Conservation (phyloP, 2,797 vertebrate genomes). For the Gorsachius magnificus region DNA sequence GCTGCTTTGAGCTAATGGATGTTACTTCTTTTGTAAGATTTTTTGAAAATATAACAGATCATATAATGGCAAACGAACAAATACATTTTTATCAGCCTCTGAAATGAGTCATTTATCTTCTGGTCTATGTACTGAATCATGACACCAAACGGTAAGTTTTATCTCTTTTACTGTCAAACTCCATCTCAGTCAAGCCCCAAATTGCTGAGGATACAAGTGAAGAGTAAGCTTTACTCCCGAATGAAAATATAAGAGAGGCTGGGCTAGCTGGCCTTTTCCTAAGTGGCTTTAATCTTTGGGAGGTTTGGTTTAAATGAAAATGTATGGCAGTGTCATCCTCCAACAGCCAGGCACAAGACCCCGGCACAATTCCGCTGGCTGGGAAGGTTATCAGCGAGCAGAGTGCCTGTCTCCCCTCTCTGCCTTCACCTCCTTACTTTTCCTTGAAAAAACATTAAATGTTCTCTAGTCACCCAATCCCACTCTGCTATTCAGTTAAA, state of each 20-base stretch:
- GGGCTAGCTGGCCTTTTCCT: neutral
- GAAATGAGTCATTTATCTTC: slow-evolving; percentile 61
- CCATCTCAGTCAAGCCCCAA: slow-evolving; percentile 68
- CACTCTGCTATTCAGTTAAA: neutral
- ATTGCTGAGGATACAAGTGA: slow-evolving; percentile 66
- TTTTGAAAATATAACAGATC: slow-evolving; percentile 58
- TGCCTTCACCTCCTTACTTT: slow-evolving; percentile 50
- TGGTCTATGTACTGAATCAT: slow-evolving; percentile 61
- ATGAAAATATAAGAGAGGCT: slow-evolving; percentile 4
- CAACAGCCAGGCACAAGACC: neutral
- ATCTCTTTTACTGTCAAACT: slow-evolving; percentile 75
- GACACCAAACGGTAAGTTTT: slow-evolving; percentile 74
- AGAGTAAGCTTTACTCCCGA: slow-evolving; percentile 28
- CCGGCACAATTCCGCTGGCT: neutral
- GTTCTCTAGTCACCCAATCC: slow-evolving; percentile 14
- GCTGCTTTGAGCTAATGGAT: slow-evolving; percentile 44
- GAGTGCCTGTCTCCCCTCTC: slow-evolving; percentile 17
- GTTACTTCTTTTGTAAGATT: slow-evolving; percentile 29
- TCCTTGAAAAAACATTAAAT: neutral
- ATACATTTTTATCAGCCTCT: slow-evolving; percentile 76
- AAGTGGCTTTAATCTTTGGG: slow-evolving; percentile 56
- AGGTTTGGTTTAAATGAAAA: slow-evolving; percentile 51
- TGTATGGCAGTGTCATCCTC: neutral
- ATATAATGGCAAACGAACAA: slow-evolving; percentile 55
- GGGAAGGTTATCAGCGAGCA: slow-evolving; percentile 7